Evolutionary conservation across 2,888 invertebrate genomes (phyloP).

Genomic region (Plebejus anna): DNA sequence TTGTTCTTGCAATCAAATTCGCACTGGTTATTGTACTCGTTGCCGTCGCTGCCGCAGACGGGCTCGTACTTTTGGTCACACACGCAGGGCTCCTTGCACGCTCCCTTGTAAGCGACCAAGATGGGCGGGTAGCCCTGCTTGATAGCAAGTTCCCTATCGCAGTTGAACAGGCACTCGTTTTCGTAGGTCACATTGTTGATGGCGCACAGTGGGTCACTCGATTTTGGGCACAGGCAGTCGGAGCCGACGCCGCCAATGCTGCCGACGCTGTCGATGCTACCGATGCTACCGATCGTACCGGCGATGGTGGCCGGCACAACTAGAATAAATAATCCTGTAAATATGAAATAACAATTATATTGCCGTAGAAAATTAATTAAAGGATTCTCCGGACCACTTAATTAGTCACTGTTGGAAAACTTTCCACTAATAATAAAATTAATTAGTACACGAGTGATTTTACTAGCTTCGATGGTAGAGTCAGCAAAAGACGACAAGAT

Average conservation of each 20-base stretch:
- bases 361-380: conserved; percentile 2
- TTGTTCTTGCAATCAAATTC: conserved; percentile 36
- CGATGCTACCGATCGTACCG: neutral
- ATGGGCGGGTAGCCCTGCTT: conserved; percentile 13
- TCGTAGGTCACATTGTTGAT: conserved; percentile 1
- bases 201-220: conserved; percentile 14
- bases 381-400: neutral
- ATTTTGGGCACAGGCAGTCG: neutral
- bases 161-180: conserved; percentile 27
- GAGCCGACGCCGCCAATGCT: neutral
- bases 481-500: neutral
- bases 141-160: conserved; percentile 1
- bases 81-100: conserved; percentile 31
- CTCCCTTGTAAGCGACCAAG: conserved; percentile 2
- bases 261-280: neutral
- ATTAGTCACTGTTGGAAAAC: neutral
- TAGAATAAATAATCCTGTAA: neutral
- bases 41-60: conserved; percentile 38
- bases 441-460: neutral
- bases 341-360: neutral
- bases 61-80: conserved; percentile 33
- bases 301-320: neutral
- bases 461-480: neutral
- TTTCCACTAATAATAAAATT: neutral
- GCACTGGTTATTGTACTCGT: conserved; percentile 37